Base-by-base conservation (phyloP, 1,140 invertebrate species). In the Aphaenogaster rudis region DNA sequence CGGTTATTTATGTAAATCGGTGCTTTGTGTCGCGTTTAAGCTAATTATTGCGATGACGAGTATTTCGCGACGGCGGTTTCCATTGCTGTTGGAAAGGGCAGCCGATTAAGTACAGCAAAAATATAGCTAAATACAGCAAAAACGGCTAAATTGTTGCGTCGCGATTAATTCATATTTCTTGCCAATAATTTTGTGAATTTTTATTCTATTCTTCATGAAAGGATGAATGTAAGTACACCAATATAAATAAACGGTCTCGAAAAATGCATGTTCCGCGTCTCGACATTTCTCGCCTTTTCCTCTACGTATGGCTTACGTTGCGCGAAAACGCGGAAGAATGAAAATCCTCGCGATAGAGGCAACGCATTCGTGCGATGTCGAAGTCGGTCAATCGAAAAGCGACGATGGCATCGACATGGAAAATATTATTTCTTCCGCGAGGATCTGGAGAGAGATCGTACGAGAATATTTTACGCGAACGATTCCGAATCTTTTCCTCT, bases 1-100 rank as follows among this genome's bases (percentile, higher is more conserved):
- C 72, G 81, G 28, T 74, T 57, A 74, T 88, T 86, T 88, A 86
- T 80, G 76, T 71, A 80, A 88, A 88, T 69, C 33, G 17, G 17
- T 9, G 21, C 76, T 66, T 79, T 79, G 76, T 78, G 11, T 79
- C 42, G 17, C 28, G 42, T 36, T 79, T 48, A 54, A 79, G 17
- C 17, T 79, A 79, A 79, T 79, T 78, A 78, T 63, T 78, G 13
- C 28, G 15, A 45, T 11, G 17, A 28, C 54, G 15, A 28, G 13
- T 7, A 21, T 57, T 36, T 36, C 1, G 21, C 39, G n/a, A 76
- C 28, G 52, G 17, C 63, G 39, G n/a, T 67, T 67, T 45, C 45
- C 39, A 45, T 21, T 13, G 11, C 39, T 21, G 39, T 67, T 66
- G 0, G 9, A 61, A 66, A 9, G 1, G 4, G 11, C 15, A 33